Percentiles rank a stretch among this genome's conserved stretches.
Conservation (phyloP, 2,113 vertebrate genomes). For the Acanthochromis polyacanthus region DNA sequence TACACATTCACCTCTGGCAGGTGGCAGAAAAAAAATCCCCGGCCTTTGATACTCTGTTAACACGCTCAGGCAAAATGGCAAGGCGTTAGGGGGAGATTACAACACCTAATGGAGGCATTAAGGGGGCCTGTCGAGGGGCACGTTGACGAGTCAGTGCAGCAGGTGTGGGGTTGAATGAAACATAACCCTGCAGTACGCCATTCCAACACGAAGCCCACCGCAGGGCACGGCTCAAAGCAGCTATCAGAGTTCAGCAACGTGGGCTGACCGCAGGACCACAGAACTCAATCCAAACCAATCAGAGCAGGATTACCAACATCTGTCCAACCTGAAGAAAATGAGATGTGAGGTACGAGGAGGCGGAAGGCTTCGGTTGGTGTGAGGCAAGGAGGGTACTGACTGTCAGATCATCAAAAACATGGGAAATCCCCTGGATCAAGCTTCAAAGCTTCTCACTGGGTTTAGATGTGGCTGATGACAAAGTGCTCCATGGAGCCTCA, state of each 20-base stretch:
- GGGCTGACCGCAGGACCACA: conserved; percentile 65
- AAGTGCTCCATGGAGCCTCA: conserved; percentile 17
- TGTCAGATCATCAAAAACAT: conserved; percentile 71
- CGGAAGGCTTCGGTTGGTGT: conserved; percentile 9
- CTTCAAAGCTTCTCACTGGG: conserved; percentile 72
- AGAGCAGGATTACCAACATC: conserved; percentile 76
- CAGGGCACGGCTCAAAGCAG: conserved; percentile 65
- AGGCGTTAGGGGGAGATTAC: conserved; percentile 77
- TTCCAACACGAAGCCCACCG: conserved; percentile 59
- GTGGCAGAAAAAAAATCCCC: conserved; percentile 68
- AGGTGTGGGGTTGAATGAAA: conserved; percentile 85
- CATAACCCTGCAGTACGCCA: conserved; percentile 59
- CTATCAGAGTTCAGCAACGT: conserved; percentile 50
- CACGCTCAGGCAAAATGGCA: conserved; percentile 75
- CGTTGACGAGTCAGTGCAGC: conserved; percentile 74
- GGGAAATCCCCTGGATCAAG: conserved; percentile 74
- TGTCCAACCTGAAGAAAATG: conserved; percentile 55
- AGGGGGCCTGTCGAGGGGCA: conserved; percentile 66
- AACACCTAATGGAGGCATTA: conserved; percentile 80
- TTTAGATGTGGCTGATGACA: conserved; percentile 71
- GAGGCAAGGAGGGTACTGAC: conserved; percentile 50
- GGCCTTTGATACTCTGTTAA: conserved; percentile 81
- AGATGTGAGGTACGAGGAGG: conserved; percentile 11
- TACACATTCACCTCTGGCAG: conserved; percentile 66
- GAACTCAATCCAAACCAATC: conserved; percentile 67